A percentile compares a stretch with the other conserved stretches of the same genome.
Evolutionary conservation across 2,113 vertebrate genomes (phyloP).

Genomic region (Dermatemys mawii): DNA sequence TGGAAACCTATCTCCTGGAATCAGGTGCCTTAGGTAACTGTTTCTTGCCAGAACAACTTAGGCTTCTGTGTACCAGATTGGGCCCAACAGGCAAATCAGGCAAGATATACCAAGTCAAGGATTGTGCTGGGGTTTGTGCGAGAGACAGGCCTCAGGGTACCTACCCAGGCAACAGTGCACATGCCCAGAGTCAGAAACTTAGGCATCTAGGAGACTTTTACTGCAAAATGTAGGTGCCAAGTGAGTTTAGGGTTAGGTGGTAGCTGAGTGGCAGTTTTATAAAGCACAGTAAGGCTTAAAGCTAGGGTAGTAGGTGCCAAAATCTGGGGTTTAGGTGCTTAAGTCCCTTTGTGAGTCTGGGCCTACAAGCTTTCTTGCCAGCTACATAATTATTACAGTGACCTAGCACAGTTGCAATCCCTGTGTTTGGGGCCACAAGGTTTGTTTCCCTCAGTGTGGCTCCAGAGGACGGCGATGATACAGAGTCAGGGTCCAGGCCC

Average conservation of each 20-base stretch:
- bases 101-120: no score
- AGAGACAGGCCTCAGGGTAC: no score
- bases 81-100: no score
- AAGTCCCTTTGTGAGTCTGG: background rate
- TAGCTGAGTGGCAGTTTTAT: background rate
- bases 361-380: background rate
- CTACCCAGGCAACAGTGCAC: background rate
- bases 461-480: background rate
- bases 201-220: no score
- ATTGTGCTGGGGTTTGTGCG: no score
- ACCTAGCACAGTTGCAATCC: background rate
- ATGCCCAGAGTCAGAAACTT: background rate
- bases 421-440: background rate
- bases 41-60: no score
- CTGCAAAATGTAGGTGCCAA: background rate
- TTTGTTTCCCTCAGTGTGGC: background rate
- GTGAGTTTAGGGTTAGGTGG: background rate
- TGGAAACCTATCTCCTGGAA: no score
- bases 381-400: background rate
- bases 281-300: background rate
- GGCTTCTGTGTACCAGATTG: no score
- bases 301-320: background rate
- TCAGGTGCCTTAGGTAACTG: no score
- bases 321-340: background rate
- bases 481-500: background rate